Percentiles rank a stretch among this genome's conserved stretches.
phyloP scores from a whole-genome alignment of 2,888 invertebrate genomes.

The Thumatha senex region DNA sequence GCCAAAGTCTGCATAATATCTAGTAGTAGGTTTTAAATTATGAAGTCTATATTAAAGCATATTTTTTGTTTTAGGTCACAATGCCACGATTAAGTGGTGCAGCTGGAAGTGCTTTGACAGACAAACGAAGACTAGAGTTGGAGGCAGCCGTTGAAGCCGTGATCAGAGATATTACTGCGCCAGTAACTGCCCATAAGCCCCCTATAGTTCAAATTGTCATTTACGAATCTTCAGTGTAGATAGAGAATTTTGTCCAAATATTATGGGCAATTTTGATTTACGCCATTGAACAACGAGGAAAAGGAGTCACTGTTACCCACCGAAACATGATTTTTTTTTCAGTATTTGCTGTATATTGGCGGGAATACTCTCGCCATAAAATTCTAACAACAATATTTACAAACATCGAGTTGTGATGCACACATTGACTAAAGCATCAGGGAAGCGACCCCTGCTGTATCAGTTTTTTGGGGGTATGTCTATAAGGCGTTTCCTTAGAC shows the following conservation, averaged over 20 bases:
- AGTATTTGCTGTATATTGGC: too few relatives aligned
- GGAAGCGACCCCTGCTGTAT: too few relatives aligned
- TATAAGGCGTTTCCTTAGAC: too few relatives aligned
- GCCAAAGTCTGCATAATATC: background rate
- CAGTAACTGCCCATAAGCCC: conserved; percentile 82
- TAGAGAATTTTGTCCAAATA: conserved; percentile 9
- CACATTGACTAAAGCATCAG: too few relatives aligned
- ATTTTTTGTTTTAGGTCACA: conserved; percentile 83
- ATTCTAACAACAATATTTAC: too few relatives aligned
- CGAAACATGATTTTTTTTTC: too few relatives aligned
- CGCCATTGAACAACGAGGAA: conserved; percentile 5
- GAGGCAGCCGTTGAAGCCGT: conserved; percentile 91
- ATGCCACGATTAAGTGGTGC: conserved; percentile 86
- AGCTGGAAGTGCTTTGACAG: conserved; percentile 68
- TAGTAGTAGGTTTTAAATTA: background rate
- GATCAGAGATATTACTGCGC: conserved; percentile 87
- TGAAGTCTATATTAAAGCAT: background rate
- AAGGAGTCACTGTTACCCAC: too few relatives aligned
- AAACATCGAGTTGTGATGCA: too few relatives aligned
- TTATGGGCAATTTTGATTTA: conserved; percentile 14
- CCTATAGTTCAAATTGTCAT: conserved; percentile 92
- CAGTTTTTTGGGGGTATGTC: too few relatives aligned
- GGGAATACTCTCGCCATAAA: too few relatives aligned
- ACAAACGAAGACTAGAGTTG: conserved; percentile 85
- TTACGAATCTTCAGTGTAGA: conserved; percentile 93